A percentile compares a stretch with the other conserved stretches of the same genome.
phyloP scores from a whole-genome alignment of 2,888 invertebrate genomes.

The Monoplex corrugatus region DNA sequence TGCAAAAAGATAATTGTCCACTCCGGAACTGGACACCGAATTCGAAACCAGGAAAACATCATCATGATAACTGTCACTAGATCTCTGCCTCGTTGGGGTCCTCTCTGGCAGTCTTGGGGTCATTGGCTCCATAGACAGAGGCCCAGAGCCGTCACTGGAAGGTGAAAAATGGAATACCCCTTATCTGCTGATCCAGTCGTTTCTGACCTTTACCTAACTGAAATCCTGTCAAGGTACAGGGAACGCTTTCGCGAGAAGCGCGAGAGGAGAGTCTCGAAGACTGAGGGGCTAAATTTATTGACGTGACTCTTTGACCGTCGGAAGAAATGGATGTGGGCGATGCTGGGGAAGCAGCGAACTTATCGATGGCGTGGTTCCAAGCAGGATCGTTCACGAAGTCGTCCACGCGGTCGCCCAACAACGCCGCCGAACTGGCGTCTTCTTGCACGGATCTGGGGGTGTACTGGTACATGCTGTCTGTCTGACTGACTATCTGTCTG shows the following conservation, averaged over 20 bases:
- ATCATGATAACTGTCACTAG: not conserved
- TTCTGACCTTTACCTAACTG: not conserved
- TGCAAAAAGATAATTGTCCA: not conserved
- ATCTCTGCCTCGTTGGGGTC: too few species aligned
- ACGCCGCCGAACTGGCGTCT: not conserved
- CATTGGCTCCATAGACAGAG: not conserved
- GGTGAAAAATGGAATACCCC: not conserved
- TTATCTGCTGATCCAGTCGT: not conserved
- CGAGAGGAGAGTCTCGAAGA: not conserved
- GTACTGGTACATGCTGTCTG: not conserved
- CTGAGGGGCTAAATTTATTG: too few species aligned
- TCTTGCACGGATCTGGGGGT: not conserved
- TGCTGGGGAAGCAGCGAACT: not conserved
- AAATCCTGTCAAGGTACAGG: too few species aligned
- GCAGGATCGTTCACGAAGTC: not conserved
- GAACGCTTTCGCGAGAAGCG: not conserved
- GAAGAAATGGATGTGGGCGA: not conserved
- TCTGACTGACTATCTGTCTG: not conserved
- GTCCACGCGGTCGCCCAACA: not conserved
- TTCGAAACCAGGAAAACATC: not conserved
- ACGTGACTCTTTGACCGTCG: not conserved
- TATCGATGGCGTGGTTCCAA: not conserved
- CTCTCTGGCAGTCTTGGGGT: not conserved
- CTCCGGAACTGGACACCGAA: not conserved
- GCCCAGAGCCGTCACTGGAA: not conserved